A percentile compares a stretch with the other conserved stretches of the same genome.
phyloP scores from a whole-genome alignment of 2,888 invertebrate genomes.

The Pachliopta kotzebuea region DNA sequence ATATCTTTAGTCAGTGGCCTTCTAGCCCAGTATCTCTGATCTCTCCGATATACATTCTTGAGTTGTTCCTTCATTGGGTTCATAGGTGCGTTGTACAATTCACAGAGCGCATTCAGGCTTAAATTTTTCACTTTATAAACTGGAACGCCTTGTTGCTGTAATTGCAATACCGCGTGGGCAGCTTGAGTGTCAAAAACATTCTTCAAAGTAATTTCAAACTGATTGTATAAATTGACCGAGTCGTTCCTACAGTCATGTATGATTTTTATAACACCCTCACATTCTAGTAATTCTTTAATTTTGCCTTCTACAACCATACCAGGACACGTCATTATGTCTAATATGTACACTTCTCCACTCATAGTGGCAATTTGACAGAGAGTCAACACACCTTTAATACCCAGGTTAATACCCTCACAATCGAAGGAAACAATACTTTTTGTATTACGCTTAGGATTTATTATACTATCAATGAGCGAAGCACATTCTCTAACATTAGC shows the following conservation, averaged over 20 bases:
- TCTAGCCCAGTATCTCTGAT: constrained; percentile 94
- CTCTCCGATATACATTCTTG: constrained; percentile 91
- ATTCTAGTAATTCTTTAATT: constrained; percentile 89
- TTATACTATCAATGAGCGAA: constrained; percentile 87
- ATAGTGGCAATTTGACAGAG: constrained; percentile 92
- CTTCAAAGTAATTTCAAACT: constrained; percentile 90
- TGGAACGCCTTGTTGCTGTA: constrained; percentile 93
- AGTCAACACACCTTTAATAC: constrained; percentile 92
- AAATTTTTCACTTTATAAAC: constrained; percentile 97
- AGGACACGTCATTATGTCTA: constrained; percentile 93
- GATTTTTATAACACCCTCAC: constrained; percentile 90
- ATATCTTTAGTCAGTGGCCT: constrained; percentile 94
- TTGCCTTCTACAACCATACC: constrained; percentile 89
- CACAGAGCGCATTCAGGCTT: constrained; percentile 94
- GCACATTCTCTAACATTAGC: constrained; percentile 89
- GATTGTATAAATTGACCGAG: constrained; percentile 91
- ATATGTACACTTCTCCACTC: constrained; percentile 90
- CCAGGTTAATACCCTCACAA: constrained; percentile 96
- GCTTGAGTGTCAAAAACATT: constrained; percentile 97
- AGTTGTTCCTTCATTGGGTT: constrained; percentile 96
- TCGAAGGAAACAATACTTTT: constrained; percentile 90
- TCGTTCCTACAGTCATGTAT: constrained; percentile 96
- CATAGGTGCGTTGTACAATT: constrained; percentile 91
- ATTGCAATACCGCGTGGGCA: constrained; percentile 94
- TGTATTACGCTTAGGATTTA: constrained; percentile 77